Percentiles rank a stretch among this genome's conserved stretches.
phyloP scores from a whole-genome alignment of 2,888 invertebrate genomes.

The Nasonovia ribisnigri region DNA sequence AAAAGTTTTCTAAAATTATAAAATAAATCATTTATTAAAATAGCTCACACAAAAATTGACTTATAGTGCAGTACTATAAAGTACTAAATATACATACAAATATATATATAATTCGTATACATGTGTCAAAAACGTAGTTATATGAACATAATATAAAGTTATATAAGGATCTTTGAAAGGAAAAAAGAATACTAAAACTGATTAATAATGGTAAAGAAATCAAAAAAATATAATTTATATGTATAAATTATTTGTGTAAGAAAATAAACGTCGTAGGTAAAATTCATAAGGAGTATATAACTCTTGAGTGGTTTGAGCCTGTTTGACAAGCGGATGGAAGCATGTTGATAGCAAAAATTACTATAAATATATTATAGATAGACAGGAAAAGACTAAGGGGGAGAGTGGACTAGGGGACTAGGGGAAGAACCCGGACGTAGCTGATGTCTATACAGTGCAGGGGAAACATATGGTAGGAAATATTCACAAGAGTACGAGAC shows the following conservation, averaged over 20 bases:
- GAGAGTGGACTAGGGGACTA: not conserved
- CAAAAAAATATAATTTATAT: not conserved
- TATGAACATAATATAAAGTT: too few species aligned
- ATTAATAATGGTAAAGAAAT: not conserved
- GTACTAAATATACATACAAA: not conserved
- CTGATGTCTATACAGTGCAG: not conserved
- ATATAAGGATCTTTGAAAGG: not conserved
- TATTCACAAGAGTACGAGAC: not conserved
- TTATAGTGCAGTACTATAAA: not conserved
- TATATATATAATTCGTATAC: not conserved
- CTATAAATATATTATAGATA: not conserved
- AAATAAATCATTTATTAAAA: constrained; percentile 30
- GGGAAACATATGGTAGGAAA: not conserved
- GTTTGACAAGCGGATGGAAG: not conserved
- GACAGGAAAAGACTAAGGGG: not conserved
- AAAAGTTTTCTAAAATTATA: constrained; percentile 76
- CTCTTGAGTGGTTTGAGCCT: not conserved
- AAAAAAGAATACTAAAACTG: not conserved
- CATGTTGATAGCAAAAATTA: not conserved
- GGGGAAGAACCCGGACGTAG: not conserved
- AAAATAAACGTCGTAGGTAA: not conserved
- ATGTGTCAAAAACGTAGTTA: not conserved
- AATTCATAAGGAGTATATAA: not conserved
- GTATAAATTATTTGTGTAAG: not conserved
- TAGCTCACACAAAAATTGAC: not conserved